Base-by-base conservation (phyloP, 2,113 vertebrate species). In the Oncorhynchus nerka region DNA sequence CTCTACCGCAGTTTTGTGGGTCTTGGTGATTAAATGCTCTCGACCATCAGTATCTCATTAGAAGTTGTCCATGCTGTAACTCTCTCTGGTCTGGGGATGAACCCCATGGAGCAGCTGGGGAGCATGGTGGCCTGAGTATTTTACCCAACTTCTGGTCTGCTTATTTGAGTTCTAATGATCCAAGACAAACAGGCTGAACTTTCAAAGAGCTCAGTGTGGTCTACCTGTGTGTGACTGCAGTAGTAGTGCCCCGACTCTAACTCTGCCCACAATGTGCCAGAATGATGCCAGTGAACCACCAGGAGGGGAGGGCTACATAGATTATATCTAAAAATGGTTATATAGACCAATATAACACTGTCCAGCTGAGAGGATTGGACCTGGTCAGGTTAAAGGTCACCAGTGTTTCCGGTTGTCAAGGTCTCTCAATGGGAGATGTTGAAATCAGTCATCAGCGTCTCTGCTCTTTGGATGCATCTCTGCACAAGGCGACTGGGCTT, bases 171-270 rank as follows among this genome's bases (percentile, higher is more conserved):
- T 20, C 8, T 13, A 62, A 73, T 5, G 48, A 73, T 81, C 74
- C 85, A 84, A 89, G 74, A 83, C 55, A 85, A 88, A 77, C 85
- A 84, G 59, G 51, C 72, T 73, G 64, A 66, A 73, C 72, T 85
- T 86, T 86, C 67, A 83, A 72, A 82, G 75, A 75, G 76, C 13
- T 67, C 24, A 67, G 28, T 86, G 84, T 81, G 85, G 83, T 83
- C 85, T 5, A 71, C 68, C 62, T n/a, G 51, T 69, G 64, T 34
- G 57, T 45, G 57, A 34, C 68, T 30, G 28, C 57, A 64, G 55
- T 34, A 68, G 73, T 51, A 49, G 5, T 45, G 22, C 61, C 61
- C 61, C 71, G n/a, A 68, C 16, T n/a, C 32, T 34, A 65, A 73
- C 70, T 49, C 26, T 71, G n/a, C 9, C 48, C 74, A 70, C 75